These are phyloP conservation scores for Melanchra persicariae DNA, from an alignment of 2,888 invertebrate genomes.

Conservation along the genomic window DNA sequence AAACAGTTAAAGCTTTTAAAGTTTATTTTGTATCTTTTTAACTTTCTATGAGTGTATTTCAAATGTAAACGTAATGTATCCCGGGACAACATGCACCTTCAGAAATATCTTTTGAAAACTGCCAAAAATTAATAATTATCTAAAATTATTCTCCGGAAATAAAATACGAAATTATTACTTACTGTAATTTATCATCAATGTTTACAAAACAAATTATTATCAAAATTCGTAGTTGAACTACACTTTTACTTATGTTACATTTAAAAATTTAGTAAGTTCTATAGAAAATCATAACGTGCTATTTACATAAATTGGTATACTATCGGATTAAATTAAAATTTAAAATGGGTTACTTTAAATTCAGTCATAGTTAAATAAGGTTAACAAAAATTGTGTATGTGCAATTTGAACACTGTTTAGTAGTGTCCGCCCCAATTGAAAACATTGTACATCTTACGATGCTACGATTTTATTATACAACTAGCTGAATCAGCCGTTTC, in stretches of 20 bases:
- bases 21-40: neutral
- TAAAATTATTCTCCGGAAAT: slow-evolving; percentile 1
- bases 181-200: slow-evolving; percentile 28
- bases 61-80: neutral
- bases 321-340: slow-evolving; percentile 11
- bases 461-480: too few species aligned
- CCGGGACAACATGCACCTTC: slow-evolving; percentile 8
- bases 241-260: slow-evolving; percentile 27
- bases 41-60: too few species aligned
- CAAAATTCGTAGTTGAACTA: slow-evolving; percentile 59
- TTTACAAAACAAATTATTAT: slow-evolving; percentile 37
- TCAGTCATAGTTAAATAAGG: slow-evolving; percentile 15
- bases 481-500: too few species aligned
- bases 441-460: too few species aligned
- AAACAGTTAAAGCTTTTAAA: neutral
- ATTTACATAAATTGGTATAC: slow-evolving; percentile 3
- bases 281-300: slow-evolving; percentile 12
- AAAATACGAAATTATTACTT: slow-evolving; percentile 27
- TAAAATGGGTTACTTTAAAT: slow-evolving; percentile 4
- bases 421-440: too few species aligned
- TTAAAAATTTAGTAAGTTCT: slow-evolving; percentile 7
- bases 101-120: neutral
- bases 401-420: too few species aligned
- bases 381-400: neutral
- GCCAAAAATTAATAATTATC: neutral